Conservation (phyloP, 1,140 invertebrate species). For the Apis dorsata region DNA sequence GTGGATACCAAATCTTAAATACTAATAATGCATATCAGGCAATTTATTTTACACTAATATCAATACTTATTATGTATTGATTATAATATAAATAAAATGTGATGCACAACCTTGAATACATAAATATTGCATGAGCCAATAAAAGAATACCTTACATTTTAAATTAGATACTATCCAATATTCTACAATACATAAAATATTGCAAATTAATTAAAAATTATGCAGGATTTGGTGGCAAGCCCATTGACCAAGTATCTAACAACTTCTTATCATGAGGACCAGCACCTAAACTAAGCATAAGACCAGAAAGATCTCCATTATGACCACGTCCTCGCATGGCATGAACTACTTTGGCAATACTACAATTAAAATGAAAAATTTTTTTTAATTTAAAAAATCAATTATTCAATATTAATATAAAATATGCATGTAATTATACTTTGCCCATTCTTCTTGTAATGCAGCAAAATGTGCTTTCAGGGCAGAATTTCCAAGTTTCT, state of each 20-base stretch:
- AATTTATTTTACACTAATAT: conserved; percentile 38
- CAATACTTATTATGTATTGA: conserved; percentile 8
- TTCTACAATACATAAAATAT: conserved; percentile 40
- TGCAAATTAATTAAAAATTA: conserved; percentile 52
- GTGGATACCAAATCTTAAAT: conserved; percentile 20
- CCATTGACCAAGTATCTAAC: conserved; percentile 77
- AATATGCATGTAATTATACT: conserved; percentile 65
- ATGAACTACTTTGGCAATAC: conserved; percentile 77
- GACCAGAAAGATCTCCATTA: conserved; percentile 69
- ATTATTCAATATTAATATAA: not conserved
- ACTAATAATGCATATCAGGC: conserved; percentile 14
- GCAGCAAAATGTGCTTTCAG: conserved; percentile 76
- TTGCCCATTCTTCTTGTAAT: conserved; percentile 79
- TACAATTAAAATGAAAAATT: conserved; percentile 61
- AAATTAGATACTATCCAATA: conserved; percentile 53
- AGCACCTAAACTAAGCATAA: conserved; percentile 78
- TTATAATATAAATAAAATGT: conserved; percentile 60
- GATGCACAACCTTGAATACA: conserved; percentile 61
- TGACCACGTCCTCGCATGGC: conserved; percentile 74
- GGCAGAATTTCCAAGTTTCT: conserved; percentile 74
- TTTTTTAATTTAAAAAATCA: conserved; percentile 5
- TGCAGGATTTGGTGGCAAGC: conserved; percentile 75
- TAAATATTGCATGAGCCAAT: conserved; percentile 35
- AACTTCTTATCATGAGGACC: conserved; percentile 76
- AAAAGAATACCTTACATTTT: conserved; percentile 39